A percentile compares a stretch with the other conserved stretches of the same genome.
phyloP scores from a whole-genome alignment of 2,113 vertebrate genomes.

The Hepsetus odoe region DNA sequence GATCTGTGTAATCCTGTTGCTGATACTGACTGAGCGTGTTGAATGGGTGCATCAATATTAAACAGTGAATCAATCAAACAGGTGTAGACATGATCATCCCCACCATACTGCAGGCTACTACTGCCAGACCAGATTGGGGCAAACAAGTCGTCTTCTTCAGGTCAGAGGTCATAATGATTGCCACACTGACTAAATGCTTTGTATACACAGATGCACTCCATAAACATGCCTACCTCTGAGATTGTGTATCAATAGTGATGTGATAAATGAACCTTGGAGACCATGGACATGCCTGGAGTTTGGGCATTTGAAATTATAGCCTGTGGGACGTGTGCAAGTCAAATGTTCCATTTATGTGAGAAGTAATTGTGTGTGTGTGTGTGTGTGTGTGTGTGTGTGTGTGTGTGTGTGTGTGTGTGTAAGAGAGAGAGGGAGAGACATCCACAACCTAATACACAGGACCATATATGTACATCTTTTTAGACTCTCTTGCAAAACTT shows the following conservation, averaged over 20 bases:
- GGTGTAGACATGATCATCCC: neutral
- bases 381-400: too few relatives aligned
- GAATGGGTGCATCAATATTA: too few relatives aligned
- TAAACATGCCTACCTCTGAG: conserved; percentile 42
- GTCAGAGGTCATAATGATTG: conserved; percentile 35
- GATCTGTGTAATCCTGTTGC: too few relatives aligned
- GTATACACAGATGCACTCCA: conserved; percentile 36
- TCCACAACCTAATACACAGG: too few relatives aligned
- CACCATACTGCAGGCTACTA: neutral
- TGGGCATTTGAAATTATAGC: conserved; percentile 35
- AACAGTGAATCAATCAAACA: neutral
- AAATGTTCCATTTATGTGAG: conserved; percentile 17
- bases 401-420: too few relatives aligned
- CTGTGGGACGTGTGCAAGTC: conserved; percentile 32
- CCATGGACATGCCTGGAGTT: conserved; percentile 15
- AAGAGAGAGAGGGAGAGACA: too few relatives aligned
- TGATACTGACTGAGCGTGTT: too few relatives aligned
- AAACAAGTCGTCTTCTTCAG: conserved; percentile 16
- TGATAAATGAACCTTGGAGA: conserved; percentile 41
- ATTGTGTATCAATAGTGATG: conserved; percentile 20
- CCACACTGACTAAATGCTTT: conserved; percentile 25
- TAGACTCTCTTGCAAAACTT: too few relatives aligned
- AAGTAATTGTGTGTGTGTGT: too few relatives aligned
- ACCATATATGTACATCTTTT: too few relatives aligned
- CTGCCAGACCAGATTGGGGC: neutral